Conservation (phyloP, 2,113 vertebrate genomes). For the Coracopsis vasa region DNA sequence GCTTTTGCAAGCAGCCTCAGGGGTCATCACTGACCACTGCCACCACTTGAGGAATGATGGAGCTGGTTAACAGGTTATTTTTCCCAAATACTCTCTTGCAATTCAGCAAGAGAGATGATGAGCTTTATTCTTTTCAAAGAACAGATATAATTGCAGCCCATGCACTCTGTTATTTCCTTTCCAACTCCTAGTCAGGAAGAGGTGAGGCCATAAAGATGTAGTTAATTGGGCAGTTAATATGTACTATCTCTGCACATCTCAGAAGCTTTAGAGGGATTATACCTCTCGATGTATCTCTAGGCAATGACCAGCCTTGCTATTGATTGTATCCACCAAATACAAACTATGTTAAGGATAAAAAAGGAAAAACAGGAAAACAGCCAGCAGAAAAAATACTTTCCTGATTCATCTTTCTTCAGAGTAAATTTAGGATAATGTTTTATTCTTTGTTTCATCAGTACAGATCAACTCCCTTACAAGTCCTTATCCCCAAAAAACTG, state of each 20-base stretch:
- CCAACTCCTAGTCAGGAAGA: background rate
- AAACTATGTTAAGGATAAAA: background rate
- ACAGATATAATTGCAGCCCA: background rate
- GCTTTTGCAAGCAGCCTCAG: no score
- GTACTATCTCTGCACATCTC: background rate
- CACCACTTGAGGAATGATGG: no score
- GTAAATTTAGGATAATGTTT: background rate
- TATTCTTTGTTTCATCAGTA: background rate
- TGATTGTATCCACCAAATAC: background rate
- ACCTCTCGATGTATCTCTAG: background rate
- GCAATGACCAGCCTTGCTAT: background rate
- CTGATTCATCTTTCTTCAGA: background rate
- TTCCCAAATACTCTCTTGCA: no score
- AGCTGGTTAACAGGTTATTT: no score
- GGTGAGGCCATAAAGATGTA: background rate
- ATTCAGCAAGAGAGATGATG: no score
- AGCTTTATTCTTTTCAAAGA: background rate
- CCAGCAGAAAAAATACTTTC: background rate
- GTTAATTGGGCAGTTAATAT: background rate
- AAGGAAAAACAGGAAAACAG: background rate
- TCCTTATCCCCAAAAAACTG: accelerated
- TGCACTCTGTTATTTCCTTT: background rate
- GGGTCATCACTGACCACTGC: no score
- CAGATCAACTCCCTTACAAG: background rate
- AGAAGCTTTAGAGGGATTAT: background rate